Evolutionary conservation across 2,797 vertebrate species (phyloP).

Genomic region (Tangara arthus): DNA sequence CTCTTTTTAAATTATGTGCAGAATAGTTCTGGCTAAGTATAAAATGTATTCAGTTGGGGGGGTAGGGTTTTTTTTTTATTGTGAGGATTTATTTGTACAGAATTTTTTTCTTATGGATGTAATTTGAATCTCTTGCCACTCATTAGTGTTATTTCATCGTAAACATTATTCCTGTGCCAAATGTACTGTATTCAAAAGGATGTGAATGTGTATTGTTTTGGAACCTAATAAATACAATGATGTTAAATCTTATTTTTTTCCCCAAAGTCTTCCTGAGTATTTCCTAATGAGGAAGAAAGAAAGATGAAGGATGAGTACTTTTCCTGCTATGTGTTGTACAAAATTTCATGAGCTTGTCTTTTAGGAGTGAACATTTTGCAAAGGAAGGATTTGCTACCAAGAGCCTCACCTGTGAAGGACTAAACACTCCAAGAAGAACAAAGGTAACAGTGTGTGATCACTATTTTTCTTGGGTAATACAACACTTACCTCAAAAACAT

Average conservation of each 20-base stretch:
- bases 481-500: background rate
- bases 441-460: background rate
- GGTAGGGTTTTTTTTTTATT: slow-evolving; percentile 76
- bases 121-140: slow-evolving; percentile 84
- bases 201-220: slow-evolving; percentile 95
- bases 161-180: slow-evolving; percentile 95
- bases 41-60: slow-evolving; percentile 74
- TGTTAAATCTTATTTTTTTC: slow-evolving; percentile 74
- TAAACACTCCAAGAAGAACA: background rate
- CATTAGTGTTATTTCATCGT: slow-evolving; percentile 92
- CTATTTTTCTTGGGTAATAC: background rate
- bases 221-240: slow-evolving; percentile 92
- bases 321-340: background rate
- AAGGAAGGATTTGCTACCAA: background rate
- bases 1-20: slow-evolving; percentile 82
- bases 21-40: slow-evolving; percentile 81
- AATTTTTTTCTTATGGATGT: slow-evolving; percentile 79
- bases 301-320: background rate
- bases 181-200: slow-evolving; percentile 97
- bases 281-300: slow-evolving; percentile 36
- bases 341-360: background rate
- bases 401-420: background rate
- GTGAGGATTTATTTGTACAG: slow-evolving; percentile 91
- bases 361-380: background rate
- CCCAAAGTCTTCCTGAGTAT: slow-evolving; percentile 39